Evolutionary conservation across 1,140 invertebrate species (phyloP).

Genomic region (Cephus cinctus): DNA sequence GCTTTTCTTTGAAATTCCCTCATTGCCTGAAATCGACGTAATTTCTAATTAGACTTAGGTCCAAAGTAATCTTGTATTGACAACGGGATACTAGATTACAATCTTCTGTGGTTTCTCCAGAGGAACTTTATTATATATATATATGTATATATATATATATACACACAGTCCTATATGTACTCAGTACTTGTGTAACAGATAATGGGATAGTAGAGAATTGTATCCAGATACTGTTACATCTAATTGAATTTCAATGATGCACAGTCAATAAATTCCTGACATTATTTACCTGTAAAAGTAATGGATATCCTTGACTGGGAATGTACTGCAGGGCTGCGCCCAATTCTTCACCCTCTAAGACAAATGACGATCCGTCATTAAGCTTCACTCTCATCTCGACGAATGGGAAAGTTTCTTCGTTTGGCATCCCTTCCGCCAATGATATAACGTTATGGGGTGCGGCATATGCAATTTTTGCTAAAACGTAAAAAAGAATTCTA

Average conservation of each 20-base stretch:
- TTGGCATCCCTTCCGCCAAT: conserved; percentile 77
- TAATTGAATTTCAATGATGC: too few relatives aligned
- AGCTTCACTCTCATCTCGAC: conserved; percentile 64
- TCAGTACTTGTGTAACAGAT: too few relatives aligned
- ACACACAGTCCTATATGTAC: too few relatives aligned
- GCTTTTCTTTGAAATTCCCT: conserved; percentile 64
- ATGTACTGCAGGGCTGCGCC: conserved; percentile 70
- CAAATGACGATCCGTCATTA: conserved; percentile 60
- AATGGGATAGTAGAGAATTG: too few relatives aligned
- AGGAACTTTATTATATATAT: not conserved
- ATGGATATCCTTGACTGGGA: conserved; percentile 71
- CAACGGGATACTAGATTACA: too few relatives aligned
- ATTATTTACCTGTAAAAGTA: conserved; percentile 58
- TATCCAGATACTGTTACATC: too few relatives aligned
- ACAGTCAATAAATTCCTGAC: too few relatives aligned
- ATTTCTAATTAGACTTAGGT: too few relatives aligned
- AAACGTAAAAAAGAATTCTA: conserved; percentile 29
- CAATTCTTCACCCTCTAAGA: conserved; percentile 61
- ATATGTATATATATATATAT: not conserved
- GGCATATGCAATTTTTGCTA: conserved; percentile 67
- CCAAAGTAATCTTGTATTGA: too few relatives aligned
- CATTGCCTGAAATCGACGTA: conserved; percentile 54
- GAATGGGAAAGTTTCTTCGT: conserved; percentile 74
- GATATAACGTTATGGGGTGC: conserved; percentile 68
- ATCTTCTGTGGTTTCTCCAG: not conserved